A percentile compares a stretch with the other conserved stretches of the same genome.
phyloP scores from a whole-genome alignment of 1,140 invertebrate species.

The Pachyrhynchus sulphureomaculatus region DNA sequence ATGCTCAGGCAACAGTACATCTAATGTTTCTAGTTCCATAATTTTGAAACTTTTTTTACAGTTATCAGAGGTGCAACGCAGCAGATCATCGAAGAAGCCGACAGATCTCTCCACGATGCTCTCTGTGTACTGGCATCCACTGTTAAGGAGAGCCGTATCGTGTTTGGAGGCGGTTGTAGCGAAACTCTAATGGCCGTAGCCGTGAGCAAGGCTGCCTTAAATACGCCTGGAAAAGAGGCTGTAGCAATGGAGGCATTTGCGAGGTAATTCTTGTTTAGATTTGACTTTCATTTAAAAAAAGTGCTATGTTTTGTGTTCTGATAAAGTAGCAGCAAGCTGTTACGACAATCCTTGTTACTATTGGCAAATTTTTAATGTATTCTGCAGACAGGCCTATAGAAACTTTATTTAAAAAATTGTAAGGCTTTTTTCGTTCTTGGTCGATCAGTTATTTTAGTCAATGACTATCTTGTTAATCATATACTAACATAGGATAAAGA shows the following conservation, averaged over 20 bases:
- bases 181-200: slow-evolving; percentile 98
- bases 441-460: too few species aligned
- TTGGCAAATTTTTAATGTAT: too few species aligned
- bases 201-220: slow-evolving; percentile 77
- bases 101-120: slow-evolving; percentile 96
- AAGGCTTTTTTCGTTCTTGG: too few species aligned
- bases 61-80: slow-evolving; percentile 98
- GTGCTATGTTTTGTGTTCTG: neutral
- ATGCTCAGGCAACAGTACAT: too few species aligned
- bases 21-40: too few species aligned
- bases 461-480: too few species aligned
- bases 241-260: slow-evolving; percentile 97
- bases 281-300: slow-evolving; percentile 56
- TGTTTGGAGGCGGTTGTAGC: slow-evolving; percentile 89
- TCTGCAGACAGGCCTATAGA: too few species aligned
- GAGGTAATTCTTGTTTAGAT: slow-evolving; percentile 6
- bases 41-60: too few species aligned
- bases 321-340: neutral
- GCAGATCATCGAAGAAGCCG: slow-evolving; percentile 98
- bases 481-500: too few species aligned
- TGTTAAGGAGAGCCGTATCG: slow-evolving; percentile 87
- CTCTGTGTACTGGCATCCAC: slow-evolving; percentile 96
- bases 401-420: too few species aligned
- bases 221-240: slow-evolving; percentile 95
- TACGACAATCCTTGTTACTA: too few species aligned